phyloP scores from a whole-genome alignment of 2,888 invertebrate species.

The Podabrus alpinus region DNA sequence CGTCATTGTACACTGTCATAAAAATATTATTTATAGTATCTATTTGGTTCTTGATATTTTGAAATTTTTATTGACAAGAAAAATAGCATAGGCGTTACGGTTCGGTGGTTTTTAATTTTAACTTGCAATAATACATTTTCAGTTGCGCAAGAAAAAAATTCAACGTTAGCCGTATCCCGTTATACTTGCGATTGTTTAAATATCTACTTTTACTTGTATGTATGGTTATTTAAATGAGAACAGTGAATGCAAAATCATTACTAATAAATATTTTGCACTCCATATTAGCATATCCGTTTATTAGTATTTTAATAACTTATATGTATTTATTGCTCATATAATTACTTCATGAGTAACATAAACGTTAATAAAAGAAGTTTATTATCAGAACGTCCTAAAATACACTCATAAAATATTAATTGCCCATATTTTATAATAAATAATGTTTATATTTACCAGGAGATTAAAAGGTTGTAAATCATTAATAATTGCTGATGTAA shows the following conservation, averaged over 20 bases:
- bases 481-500: constrained; percentile 46
- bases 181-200: not conserved
- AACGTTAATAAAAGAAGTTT: constrained; percentile 50
- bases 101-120: not conserved
- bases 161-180: no score
- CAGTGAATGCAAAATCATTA: constrained; percentile 8
- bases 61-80: not conserved
- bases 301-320: constrained; percentile 32
- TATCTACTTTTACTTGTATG: not conserved
- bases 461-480: constrained; percentile 52
- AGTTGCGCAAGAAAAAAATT: not conserved
- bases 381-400: constrained; percentile 51
- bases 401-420: constrained; percentile 52
- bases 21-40: not conserved
- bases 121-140: no score
- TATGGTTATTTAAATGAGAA: not conserved
- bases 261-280: constrained; percentile 12
- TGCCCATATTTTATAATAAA: constrained; percentile 52
- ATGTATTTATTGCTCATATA: constrained; percentile 21
- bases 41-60: not conserved
- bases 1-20: not conserved
- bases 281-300: constrained; percentile 24
- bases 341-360: constrained; percentile 45
- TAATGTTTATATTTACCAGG: constrained; percentile 52
- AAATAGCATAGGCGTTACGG: not conserved